Conservation (phyloP, 2,888 invertebrate genomes). For the Plagodis dolabraria region DNA sequence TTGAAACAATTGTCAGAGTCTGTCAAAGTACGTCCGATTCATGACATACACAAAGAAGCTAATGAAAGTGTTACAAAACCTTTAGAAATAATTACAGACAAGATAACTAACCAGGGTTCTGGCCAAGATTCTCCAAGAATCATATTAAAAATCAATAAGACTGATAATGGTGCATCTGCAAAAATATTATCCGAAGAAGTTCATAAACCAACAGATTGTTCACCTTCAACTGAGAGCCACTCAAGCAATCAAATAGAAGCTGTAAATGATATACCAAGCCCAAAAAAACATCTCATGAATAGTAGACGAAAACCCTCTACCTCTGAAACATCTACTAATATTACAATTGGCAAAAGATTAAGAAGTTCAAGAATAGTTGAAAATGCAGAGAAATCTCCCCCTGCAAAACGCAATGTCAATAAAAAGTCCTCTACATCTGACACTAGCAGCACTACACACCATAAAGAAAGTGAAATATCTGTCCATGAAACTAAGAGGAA, state of each 20-base stretch:
- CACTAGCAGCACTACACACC: slow-evolving; percentile 53
- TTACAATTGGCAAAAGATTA: slow-evolving; percentile 70
- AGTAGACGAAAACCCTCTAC: slow-evolving; percentile 62
- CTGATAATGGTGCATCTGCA: slow-evolving; percentile 80
- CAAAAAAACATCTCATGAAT: slow-evolving; percentile 59
- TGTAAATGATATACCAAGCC: slow-evolving; percentile 59
- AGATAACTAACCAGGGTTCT: slow-evolving; percentile 65
- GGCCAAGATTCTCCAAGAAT: slow-evolving; percentile 85
- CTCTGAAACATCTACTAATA: slow-evolving; percentile 51
- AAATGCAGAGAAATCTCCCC: slow-evolving; percentile 61
- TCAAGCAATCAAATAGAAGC: slow-evolving; percentile 58
- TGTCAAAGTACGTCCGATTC: slow-evolving; percentile 49
- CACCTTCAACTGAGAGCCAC: slow-evolving; percentile 45
- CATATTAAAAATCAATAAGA: slow-evolving; percentile 87
- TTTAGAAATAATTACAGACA: slow-evolving; percentile 78
- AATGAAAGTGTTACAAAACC: slow-evolving; percentile 71
- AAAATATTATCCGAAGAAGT: slow-evolving; percentile 79
- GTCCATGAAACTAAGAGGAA: slow-evolving; percentile 70
- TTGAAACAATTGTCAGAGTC: slow-evolving; percentile 40
- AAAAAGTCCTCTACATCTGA: slow-evolving; percentile 64
- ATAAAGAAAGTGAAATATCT: slow-evolving; percentile 65
- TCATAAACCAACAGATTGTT: slow-evolving; percentile 52
- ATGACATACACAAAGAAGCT: slow-evolving; percentile 56
- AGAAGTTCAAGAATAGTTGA: slow-evolving; percentile 75
- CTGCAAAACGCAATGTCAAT: slow-evolving; percentile 53